phyloP scores from a whole-genome alignment of 2,113 vertebrate genomes.

The Odobenus rosmarus region DNA sequence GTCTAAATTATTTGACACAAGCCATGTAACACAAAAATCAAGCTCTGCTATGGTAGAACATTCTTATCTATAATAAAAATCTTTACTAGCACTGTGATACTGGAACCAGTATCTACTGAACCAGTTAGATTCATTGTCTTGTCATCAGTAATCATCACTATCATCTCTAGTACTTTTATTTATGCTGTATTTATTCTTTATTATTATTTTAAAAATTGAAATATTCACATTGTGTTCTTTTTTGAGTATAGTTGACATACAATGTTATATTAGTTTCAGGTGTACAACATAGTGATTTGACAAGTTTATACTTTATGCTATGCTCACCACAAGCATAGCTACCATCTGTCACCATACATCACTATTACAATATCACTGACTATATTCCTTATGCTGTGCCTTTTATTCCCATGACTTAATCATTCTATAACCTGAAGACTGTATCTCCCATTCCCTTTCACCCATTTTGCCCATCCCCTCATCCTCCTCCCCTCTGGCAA shows the following conservation, averaged over 20 bases:
- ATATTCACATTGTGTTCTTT: not conserved
- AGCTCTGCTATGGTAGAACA: not conserved
- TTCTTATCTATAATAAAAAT: not conserved
- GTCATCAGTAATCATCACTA: not conserved
- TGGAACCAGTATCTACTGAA: not conserved
- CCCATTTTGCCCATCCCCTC: not conserved
- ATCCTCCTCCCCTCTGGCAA: not conserved
- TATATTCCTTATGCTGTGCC: not conserved
- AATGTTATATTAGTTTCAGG: not conserved
- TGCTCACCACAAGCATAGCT: not conserved
- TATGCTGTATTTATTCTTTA: not conserved
- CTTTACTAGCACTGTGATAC: not conserved
- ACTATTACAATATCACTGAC: not conserved
- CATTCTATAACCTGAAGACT: not conserved
- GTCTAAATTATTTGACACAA: slow-evolving; percentile 2
- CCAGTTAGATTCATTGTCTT: not conserved
- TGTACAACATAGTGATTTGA: not conserved
- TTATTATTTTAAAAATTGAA: not conserved
- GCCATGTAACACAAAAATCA: not conserved
- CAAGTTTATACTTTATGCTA: not conserved
- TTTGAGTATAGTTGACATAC: not conserved
- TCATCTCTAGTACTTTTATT: not conserved
- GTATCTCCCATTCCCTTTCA: not conserved
- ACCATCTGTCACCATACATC: not conserved
- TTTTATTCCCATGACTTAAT: not conserved